Evolutionary conservation across 1,140 invertebrate species (phyloP).

Genomic region (Mylabris phalerata): DNA sequence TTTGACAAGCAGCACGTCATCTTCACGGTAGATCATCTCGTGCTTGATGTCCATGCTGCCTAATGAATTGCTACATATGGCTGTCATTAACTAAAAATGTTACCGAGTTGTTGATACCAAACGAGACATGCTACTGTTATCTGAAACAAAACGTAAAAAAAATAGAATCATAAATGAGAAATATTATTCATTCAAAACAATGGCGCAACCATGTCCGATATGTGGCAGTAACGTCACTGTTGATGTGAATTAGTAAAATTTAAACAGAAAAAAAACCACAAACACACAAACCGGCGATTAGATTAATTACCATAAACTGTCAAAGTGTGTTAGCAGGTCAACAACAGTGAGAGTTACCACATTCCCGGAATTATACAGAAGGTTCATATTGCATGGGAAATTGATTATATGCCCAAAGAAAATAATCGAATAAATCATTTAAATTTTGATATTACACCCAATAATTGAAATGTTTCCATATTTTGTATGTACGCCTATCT

Average conservation of each 20-base stretch:
- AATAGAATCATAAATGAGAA: too few relatives aligned
- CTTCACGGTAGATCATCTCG: constrained; percentile 38
- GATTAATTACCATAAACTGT: not conserved
- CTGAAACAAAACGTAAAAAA: constrained; percentile 23
- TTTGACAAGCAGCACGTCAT: constrained; percentile 39
- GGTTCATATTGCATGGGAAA: not conserved
- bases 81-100: constrained; percentile 27
- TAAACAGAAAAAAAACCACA: not conserved
- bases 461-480: too few relatives aligned
- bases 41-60: constrained; percentile 39
- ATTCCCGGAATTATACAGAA: constrained; percentile 9
- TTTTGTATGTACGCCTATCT: too few relatives aligned
- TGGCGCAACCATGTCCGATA: too few relatives aligned
- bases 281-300: constrained; percentile 3
- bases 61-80: constrained; percentile 25
- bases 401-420: too few relatives aligned
- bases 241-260: too few relatives aligned
- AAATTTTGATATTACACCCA: too few relatives aligned
- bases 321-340: constrained; percentile 14
- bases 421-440: too few relatives aligned
- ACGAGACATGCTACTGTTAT: constrained; percentile 27
- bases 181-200: too few relatives aligned
- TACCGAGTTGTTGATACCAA: constrained; percentile 26
- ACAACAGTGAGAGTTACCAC: constrained; percentile 11
- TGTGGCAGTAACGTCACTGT: too few relatives aligned